Base-by-base conservation (phyloP, 92 coral and sea anemone species). In the Palythoa grandiflora region DNA sequence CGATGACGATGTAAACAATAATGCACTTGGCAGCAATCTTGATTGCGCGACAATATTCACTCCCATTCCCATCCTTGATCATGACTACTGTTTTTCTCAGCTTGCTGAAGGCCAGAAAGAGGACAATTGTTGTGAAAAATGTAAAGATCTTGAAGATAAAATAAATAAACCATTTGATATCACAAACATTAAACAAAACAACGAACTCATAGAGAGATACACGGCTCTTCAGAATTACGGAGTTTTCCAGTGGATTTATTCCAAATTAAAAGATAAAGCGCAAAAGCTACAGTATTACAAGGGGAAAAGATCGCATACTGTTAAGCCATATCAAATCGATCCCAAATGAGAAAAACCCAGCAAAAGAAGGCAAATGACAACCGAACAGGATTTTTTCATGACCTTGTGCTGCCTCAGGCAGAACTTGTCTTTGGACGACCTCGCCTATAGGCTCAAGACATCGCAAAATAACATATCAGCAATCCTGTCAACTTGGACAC, bases 381-480 rank as follows among this genome's bases (percentile, higher is more conserved):
- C 88, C 40, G 87, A 89, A 83, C 77, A 92, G 65, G 93, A 92
- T 17, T 78, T 89, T 15, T 52, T 85, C n/a, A 72, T 92, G 55
- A 88, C 92, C 66, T 73, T 92, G 15, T 84, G 89, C 71, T 75
- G 86, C 76, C 73, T 92, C 16, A 77, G 90, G 66, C 94, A 63
- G 3, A 73, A 80, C 79, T 47, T 86, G 57, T 79, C 85, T 9
- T 79, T 54, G 37, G 81, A 90, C 40, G 78, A 84, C 38, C 50
- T 85, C 9, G 84, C 87, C 52, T 81, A 38, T 61, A 47, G 88
- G 74, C 85, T 90, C 78, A 68, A 50, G 77, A 80, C 85, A 12
- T 85, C 89, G 54, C 40, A 78, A 14, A 52, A 55, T 2, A 80
- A 84, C 66, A 75, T 89, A 19, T 84, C 94, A 9, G 73, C 79